Conservation (phyloP, 2,888 invertebrate genomes). For the Hofmannophila pseudospretella region DNA sequence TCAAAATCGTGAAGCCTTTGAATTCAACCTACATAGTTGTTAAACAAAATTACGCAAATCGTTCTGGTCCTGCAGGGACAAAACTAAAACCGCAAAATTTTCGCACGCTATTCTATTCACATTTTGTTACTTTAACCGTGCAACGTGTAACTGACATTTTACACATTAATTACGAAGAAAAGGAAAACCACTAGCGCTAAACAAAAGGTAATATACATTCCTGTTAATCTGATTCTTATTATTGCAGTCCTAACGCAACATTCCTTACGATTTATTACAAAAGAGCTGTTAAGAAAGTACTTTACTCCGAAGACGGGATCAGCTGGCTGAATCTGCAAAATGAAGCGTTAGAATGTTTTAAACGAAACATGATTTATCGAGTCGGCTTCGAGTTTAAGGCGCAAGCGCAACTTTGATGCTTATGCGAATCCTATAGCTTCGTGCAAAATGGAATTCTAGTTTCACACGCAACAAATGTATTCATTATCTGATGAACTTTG, state of each 20-base stretch:
- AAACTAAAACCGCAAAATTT: constrained; percentile 1
- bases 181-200: constrained; percentile 40
- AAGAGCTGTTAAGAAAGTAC: constrained; percentile 60
- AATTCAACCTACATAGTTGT: no score
- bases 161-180: constrained; percentile 51
- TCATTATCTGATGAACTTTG: constrained; percentile 74
- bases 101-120: constrained; percentile 2
- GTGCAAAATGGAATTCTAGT: constrained; percentile 73
- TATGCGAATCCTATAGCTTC: constrained; percentile 55
- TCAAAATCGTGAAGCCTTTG: no score
- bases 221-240: constrained; percentile 67
- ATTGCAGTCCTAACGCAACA: constrained; percentile 63
- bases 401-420: constrained; percentile 54
- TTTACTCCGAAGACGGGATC: constrained; percentile 48
- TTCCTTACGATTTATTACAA: constrained; percentile 66
- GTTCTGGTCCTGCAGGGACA: background rate
- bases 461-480: constrained; percentile 77
- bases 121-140: constrained; percentile 11
- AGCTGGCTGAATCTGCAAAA: constrained; percentile 55
- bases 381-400: constrained; percentile 42
- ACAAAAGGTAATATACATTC: constrained; percentile 57
- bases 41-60: background rate
- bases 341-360: constrained; percentile 54
- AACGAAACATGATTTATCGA: constrained; percentile 53
- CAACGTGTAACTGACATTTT: constrained; percentile 19